Percentiles rank a stretch among this genome's conserved stretches.
These are phyloP conservation scores for Liopterus haemorrhoidalis DNA, from an alignment of 2,888 invertebrate genomes.

Conservation along the genomic window DNA sequence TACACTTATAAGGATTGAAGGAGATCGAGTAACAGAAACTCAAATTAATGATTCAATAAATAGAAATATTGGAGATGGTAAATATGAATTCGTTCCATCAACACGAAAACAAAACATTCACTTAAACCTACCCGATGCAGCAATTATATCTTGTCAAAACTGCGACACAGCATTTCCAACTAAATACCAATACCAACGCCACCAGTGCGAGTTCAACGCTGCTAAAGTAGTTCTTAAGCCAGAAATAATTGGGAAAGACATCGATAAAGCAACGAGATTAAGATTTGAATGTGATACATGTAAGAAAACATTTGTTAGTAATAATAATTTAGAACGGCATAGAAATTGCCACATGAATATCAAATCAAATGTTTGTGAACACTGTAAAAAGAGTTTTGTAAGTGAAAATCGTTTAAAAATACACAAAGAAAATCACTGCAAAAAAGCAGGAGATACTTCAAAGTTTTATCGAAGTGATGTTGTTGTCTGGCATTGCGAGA, in stretches of 20 bases:
- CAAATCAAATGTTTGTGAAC: slow-evolving; percentile 43
- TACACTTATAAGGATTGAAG: slow-evolving; percentile 36
- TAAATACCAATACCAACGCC: slow-evolving; percentile 46
- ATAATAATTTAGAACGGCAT: slow-evolving; percentile 44
- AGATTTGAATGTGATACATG: slow-evolving; percentile 43
- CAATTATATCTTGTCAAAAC: slow-evolving; percentile 45
- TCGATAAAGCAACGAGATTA: slow-evolving; percentile 40
- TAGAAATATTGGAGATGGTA: slow-evolving; percentile 27
- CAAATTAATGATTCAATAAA: slow-evolving; percentile 28
- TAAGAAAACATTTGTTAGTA: slow-evolving; percentile 44
- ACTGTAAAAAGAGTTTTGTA: slow-evolving; percentile 45
- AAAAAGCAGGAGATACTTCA: slow-evolving; percentile 42
- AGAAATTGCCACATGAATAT: slow-evolving; percentile 41
- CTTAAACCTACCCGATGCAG: slow-evolving; percentile 29
- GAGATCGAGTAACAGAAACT: slow-evolving; percentile 34
- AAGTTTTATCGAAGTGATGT: slow-evolving; percentile 46
- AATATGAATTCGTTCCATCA: slow-evolving; percentile 18
- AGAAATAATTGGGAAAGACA: slow-evolving; percentile 39
- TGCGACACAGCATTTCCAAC: slow-evolving; percentile 46
- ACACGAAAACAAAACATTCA: slow-evolving; percentile 28
- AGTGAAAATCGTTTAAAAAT: slow-evolving; percentile 45
- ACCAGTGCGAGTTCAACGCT: slow-evolving; percentile 46
- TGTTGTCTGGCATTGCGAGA: slow-evolving; percentile 44
- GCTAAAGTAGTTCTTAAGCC: slow-evolving; percentile 44
- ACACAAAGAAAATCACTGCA: slow-evolving; percentile 46